Evolutionary conservation across 1,140 invertebrate genomes (phyloP).

Genomic region (Drosophila albomicans): DNA sequence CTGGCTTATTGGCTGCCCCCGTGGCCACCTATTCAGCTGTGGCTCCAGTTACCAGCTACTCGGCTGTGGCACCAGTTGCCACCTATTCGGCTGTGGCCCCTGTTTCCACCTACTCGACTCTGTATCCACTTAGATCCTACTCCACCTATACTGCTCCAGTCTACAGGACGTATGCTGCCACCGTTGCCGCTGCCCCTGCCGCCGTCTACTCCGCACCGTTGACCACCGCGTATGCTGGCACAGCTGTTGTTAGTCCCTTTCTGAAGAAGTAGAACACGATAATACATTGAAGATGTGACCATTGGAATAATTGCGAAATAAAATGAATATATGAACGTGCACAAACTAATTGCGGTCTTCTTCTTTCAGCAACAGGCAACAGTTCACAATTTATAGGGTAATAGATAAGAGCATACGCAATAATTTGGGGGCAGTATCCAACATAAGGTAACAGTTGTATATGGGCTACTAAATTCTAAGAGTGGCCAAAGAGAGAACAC

Average conservation of each 20-base stretch:
- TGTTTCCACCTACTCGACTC: constrained; percentile 31
- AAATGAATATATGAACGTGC: constrained; percentile 4
- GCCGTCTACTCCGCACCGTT: constrained; percentile 13
- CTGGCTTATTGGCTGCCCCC: constrained; percentile 25
- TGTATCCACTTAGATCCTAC: background rate
- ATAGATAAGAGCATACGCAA: background rate
- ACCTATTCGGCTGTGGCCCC: constrained; percentile 27
- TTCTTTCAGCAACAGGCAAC: background rate
- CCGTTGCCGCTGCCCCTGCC: constrained; percentile 3
- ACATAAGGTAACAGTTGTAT: too few relatives aligned
- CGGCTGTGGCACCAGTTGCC: constrained; percentile 20
- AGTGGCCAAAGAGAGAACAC: too few relatives aligned
- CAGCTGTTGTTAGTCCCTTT: constrained; percentile 13
- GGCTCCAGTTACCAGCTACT: constrained; percentile 24
- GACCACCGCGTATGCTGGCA: constrained; percentile 1
- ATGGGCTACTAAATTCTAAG: too few relatives aligned
- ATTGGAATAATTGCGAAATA: constrained; percentile 6
- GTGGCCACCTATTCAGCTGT: constrained; percentile 18
- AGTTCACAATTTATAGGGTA: too few relatives aligned
- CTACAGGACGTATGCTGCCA: constrained; percentile 19
- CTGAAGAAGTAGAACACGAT: constrained; percentile 19
- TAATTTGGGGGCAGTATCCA: too few relatives aligned
- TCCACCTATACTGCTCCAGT: background rate
- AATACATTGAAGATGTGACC: constrained; percentile 14
- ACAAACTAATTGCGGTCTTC: background rate